Evolutionary conservation across 2,888 invertebrate genomes (phyloP).

Genomic region (Cephus nigrinus): DNA sequence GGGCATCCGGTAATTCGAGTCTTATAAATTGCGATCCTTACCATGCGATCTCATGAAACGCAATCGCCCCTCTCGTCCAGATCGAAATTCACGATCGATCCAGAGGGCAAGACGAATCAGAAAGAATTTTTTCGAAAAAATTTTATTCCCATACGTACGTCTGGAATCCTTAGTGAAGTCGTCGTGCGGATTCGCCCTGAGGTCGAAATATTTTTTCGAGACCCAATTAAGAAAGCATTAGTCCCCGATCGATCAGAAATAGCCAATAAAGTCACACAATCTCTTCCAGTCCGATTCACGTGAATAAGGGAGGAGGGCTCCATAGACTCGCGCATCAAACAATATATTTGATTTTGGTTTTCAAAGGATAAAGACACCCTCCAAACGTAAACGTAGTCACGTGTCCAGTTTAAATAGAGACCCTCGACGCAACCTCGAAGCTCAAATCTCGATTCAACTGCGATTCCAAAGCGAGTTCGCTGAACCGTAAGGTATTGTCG

Average conservation of each 20-base stretch:
- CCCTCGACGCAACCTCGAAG: conserved; percentile 11
- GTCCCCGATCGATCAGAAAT: conserved; percentile 22
- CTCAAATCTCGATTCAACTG: conserved; percentile 40
- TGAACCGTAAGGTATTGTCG: conserved; percentile 59
- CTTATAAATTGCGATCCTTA: neutral
- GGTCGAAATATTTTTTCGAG: conserved; percentile 3
- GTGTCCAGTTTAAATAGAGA: conserved; percentile 61
- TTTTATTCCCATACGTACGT: fast-evolving
- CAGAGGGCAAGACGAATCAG: neutral
- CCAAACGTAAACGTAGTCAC: conserved; percentile 59
- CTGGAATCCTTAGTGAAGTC: neutral
- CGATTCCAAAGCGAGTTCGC: conserved; percentile 47
- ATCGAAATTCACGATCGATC: neutral
- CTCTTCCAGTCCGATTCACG: conserved; percentile 43
- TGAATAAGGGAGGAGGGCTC: conserved; percentile 32
- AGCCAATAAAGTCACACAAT: conserved; percentile 52
- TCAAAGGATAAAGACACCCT: conserved; percentile 50
- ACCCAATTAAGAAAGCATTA: conserved; percentile 37
- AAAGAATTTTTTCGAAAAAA: neutral
- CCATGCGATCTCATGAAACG: neutral
- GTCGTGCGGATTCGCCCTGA: neutral
- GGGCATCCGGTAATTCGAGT: neutral
- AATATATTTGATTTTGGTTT: conserved; percentile 63
- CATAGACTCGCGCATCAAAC: conserved; percentile 29
- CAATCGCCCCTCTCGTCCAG: neutral